phyloP scores from a whole-genome alignment of 2,113 vertebrate genomes.

The Eurypyga helias region DNA sequence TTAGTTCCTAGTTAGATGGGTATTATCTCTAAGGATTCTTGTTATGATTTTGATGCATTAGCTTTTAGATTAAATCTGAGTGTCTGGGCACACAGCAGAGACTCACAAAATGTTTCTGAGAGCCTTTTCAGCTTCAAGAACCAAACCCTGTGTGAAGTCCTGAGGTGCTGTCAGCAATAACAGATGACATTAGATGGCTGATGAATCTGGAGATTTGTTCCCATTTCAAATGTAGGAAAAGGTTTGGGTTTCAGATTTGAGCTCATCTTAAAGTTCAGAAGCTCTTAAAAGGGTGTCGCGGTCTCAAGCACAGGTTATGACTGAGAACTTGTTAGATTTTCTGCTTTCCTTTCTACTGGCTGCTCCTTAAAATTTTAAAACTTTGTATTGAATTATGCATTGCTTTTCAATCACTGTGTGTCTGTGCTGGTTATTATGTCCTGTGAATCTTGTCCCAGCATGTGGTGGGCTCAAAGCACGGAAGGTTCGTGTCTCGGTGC shows the following conservation, averaged over 20 bases:
- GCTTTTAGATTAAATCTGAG: background rate
- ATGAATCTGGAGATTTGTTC: background rate
- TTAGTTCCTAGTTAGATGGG: background rate
- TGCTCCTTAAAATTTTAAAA: conserved; percentile 37
- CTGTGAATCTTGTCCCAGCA: background rate
- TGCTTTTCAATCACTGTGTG: background rate
- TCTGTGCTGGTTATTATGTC: background rate
- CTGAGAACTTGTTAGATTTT: background rate
- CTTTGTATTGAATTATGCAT: conserved; percentile 10
- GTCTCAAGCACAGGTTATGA: background rate
- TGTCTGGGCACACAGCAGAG: background rate
- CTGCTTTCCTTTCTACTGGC: background rate
- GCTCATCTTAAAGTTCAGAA: background rate
- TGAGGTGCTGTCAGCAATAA: background rate
- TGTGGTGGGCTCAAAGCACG: background rate
- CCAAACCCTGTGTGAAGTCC: background rate
- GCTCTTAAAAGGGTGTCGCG: background rate
- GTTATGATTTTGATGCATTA: background rate
- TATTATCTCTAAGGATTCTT: background rate
- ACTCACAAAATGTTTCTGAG: background rate
- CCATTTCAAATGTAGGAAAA: background rate
- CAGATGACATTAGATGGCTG: background rate
- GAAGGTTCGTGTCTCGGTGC: background rate
- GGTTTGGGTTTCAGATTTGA: background rate
- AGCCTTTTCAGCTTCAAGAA: background rate